phyloP scores from a whole-genome alignment of 2,888 invertebrate species.

The Rhorus exstirpatorius region DNA sequence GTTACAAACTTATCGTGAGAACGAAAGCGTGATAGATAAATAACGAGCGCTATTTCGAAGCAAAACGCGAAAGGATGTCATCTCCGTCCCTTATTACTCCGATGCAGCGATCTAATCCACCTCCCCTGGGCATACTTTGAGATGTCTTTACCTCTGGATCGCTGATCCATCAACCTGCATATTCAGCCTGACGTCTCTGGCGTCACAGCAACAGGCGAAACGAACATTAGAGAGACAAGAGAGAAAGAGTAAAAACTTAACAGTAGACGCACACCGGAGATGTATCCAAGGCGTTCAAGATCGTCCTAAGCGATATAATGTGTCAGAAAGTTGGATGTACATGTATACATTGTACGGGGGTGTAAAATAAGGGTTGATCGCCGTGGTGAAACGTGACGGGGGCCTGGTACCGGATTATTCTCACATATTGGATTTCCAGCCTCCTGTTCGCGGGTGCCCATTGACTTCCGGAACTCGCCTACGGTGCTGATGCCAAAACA shows the following conservation, averaged over 20 bases:
- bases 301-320: slow-evolving; percentile 68
- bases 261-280: slow-evolving; percentile 33
- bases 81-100: not conserved
- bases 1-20: not conserved
- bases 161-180: slow-evolving; percentile 76
- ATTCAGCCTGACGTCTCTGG: slow-evolving; percentile 12
- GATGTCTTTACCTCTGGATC: slow-evolving; percentile 53
- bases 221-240: slow-evolving; percentile 10
- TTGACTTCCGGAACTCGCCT: slow-evolving; percentile 80
- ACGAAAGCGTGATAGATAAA: not conserved
- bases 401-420: slow-evolving; percentile 47
- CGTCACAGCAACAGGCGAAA: slow-evolving; percentile 28
- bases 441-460: slow-evolving; percentile 77
- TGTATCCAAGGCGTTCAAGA: slow-evolving; percentile 53
- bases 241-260: slow-evolving; percentile 18
- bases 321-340: slow-evolving; percentile 66
- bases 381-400: slow-evolving; percentile 49
- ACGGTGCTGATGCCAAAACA: slow-evolving; percentile 82
- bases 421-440: slow-evolving; percentile 70
- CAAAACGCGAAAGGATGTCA: not conserved
- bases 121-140: slow-evolving; percentile 60
- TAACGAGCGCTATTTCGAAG: not conserved
- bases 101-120: slow-evolving; percentile 1
- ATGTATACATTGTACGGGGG: slow-evolving; percentile 18
- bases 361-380: slow-evolving; percentile 38